Evolutionary conservation across 2,113 vertebrate species (phyloP), one percentile per base, ranked within the genome.

Genomic region (Cyphomyrus plagiostoma): DNA sequence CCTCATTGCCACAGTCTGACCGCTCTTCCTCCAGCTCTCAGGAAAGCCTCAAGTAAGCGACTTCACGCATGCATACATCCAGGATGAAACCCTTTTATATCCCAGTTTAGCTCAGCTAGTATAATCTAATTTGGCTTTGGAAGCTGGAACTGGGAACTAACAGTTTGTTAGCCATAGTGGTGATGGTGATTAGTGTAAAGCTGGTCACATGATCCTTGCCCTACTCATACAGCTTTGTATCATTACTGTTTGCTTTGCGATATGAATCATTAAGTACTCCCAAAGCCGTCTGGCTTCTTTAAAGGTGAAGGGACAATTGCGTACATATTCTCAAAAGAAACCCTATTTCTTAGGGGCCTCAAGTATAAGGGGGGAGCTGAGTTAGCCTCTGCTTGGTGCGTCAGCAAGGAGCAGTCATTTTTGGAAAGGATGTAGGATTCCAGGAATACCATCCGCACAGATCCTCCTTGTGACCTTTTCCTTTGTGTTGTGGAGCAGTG

Each of bases 21-120:
- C 97, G 97, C 89, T 99, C 98, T 10, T 99, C 98, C 0, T 99
- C 98, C 30, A 98, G 98, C 91, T 99, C 98, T 1, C 98, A 99
- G 92, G 98, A 99, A 94, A 99, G 98, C 93, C 97, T 99, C 88
- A 99, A 97, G 98, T 99, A 95, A 97, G 97, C 10, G 21, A 48
- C 45, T 9, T 21, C 42, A n/a, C 2, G 2, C 45, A 48, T n/a
- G 9, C 23, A 39, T 26, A n/a, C 82, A 48, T 13, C 45, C 82
- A 23, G 45, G 13, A 26, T 21, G 8, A 56, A 6, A 5, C 26
- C 82, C 49, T 52, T 5, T 77, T 15, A 42, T 3, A 9, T 6
- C 10, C 42, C 19, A 19, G 2, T 26, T 49, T 23, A 45, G 42
- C 82, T 46, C 45, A 84, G 7, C 42, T n/a, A n/a, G 50, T 85